Percentiles rank a stretch among this genome's conserved stretches.
phyloP scores from a whole-genome alignment of 2,113 vertebrate species.

The Seriola rivoliana region DNA sequence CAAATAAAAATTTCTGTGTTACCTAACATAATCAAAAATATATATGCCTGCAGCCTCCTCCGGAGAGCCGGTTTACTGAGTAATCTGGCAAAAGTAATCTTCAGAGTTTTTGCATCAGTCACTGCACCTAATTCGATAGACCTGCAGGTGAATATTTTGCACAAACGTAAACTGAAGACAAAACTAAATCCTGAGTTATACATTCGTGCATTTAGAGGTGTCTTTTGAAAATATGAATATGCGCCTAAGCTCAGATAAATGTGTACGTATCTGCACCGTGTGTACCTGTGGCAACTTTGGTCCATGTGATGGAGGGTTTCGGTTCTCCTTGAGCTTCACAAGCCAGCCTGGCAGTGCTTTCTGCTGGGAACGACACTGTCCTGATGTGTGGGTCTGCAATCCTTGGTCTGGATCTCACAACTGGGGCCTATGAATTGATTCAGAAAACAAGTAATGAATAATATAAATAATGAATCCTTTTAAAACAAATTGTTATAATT shows the following conservation, averaged over 20 bases:
- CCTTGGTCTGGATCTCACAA: constrained; percentile 81
- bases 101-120: neutral
- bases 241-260: constrained; percentile 5
- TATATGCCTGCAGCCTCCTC: neutral
- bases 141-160: neutral
- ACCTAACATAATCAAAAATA: neutral
- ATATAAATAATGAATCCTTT: neutral
- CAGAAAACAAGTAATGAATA: neutral
- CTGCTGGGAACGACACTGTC: constrained; percentile 84
- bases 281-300: constrained; percentile 93
- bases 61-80: neutral
- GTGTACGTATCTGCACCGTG: neutral
- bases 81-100: constrained; percentile 5
- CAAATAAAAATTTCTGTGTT: constrained; percentile 19
- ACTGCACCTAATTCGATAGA: neutral
- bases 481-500: neutral
- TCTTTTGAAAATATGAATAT: constrained; percentile 16
- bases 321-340: constrained; percentile 91
- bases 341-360: constrained; percentile 83
- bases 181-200: constrained; percentile 11
- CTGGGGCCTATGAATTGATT: constrained; percentile 62
- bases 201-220: neutral
- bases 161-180: neutral
- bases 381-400: constrained; percentile 85
- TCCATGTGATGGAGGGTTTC: constrained; percentile 91